Conservation (phyloP, 2,888 invertebrate genomes). For the Volucella bombylans region DNA sequence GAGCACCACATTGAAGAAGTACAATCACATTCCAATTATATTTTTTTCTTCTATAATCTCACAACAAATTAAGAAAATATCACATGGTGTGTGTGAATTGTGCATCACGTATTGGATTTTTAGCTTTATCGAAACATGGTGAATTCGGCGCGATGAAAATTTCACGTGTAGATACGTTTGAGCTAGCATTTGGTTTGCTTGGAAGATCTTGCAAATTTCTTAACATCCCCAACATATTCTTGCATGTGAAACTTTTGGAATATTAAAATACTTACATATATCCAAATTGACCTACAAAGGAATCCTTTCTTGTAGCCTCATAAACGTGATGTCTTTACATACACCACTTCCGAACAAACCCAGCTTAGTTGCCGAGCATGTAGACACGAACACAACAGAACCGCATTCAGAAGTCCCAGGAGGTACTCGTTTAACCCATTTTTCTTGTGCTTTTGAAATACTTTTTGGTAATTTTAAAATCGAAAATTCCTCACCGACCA, state of each 20-base stretch:
- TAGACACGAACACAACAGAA: constrained; percentile 16
- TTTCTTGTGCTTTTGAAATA: constrained; percentile 10
- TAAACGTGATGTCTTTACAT: constrained; percentile 34
- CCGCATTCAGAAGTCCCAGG: constrained; percentile 23
- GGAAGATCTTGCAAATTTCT: background rate
- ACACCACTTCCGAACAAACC: constrained; percentile 1
- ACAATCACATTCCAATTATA: too few species aligned
- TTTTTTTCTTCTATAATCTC: too few species aligned
- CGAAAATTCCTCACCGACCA: constrained; percentile 43
- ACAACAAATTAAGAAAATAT: too few species aligned
- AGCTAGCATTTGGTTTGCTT: background rate
- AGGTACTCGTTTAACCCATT: constrained; percentile 38
- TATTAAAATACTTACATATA: constrained; percentile 15
- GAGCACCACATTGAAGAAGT: too few species aligned
- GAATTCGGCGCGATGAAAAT: too few species aligned
- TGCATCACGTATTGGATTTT: too few species aligned
- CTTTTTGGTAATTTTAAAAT: constrained; percentile 26
- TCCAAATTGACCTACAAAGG: constrained; percentile 29
- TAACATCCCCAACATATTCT: constrained; percentile 1
- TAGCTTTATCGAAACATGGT: too few species aligned
- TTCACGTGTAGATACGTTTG: too few species aligned
- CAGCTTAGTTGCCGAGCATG: constrained; percentile 10
- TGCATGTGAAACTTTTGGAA: background rate
- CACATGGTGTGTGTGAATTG: too few species aligned
- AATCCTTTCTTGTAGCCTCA: background rate